These are phyloP conservation scores for Drosophila trapezifrons DNA, from an alignment of 1,140 invertebrate species.

Conservation along the genomic window DNA sequence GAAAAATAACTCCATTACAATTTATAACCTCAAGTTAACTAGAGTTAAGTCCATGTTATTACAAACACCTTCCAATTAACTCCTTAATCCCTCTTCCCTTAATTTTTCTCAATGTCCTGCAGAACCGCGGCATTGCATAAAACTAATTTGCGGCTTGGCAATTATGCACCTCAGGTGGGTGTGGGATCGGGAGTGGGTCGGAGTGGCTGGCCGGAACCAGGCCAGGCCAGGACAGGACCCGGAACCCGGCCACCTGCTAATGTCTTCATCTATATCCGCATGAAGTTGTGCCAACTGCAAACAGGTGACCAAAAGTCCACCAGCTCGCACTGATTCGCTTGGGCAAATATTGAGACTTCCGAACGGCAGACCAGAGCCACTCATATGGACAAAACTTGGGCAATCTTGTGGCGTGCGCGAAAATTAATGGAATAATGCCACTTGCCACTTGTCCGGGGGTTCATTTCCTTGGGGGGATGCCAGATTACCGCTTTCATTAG, in stretches of 20 bases:
- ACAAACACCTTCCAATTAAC: too few species aligned
- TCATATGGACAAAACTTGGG: constrained; percentile 9
- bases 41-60: too few species aligned
- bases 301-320: constrained; percentile 40
- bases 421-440: constrained; percentile 34
- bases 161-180: constrained; percentile 33
- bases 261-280: constrained; percentile 55
- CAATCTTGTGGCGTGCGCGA: constrained; percentile 5
- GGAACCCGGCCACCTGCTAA: constrained; percentile 37
- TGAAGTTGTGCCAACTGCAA: constrained; percentile 41
- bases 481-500: constrained; percentile 69
- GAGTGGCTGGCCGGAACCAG: neutral
- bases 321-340: neutral
- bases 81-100: neutral
- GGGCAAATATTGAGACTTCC: constrained; percentile 24
- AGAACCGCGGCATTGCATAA: constrained; percentile 49
- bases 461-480: constrained; percentile 30
- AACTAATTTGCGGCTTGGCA: constrained; percentile 77
- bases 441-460: neutral
- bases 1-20: neutral
- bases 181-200: neutral
- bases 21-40: neutral
- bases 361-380: neutral
- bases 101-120: constrained; percentile 8
- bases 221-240: constrained; percentile 1